Conservation (phyloP, 2,888 invertebrate species). For the Drosophila melanocephala region DNA sequence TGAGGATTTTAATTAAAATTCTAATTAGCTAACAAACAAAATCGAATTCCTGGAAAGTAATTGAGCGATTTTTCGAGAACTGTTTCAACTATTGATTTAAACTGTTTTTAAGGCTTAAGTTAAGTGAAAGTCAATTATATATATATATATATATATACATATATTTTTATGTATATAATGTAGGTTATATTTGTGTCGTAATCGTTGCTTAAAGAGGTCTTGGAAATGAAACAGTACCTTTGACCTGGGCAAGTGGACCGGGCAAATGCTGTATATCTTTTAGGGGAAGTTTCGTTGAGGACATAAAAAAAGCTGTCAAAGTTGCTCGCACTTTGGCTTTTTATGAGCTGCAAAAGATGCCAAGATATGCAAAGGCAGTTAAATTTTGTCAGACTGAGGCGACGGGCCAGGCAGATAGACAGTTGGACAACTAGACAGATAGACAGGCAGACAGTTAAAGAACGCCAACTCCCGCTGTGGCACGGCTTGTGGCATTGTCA, state of each 20-base stretch:
- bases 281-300: background rate
- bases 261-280: background rate
- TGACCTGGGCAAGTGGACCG: background rate
- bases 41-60: background rate
- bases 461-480: background rate
- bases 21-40: background rate
- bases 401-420: slow-evolving; percentile 6
- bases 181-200: background rate
- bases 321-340: slow-evolving; percentile 51
- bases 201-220: background rate
- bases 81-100: background rate
- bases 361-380: slow-evolving; percentile 40
- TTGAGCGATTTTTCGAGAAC: background rate
- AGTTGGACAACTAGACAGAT: slow-evolving; percentile 1
- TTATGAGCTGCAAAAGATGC: slow-evolving; percentile 49
- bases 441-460: slow-evolving; percentile 6
- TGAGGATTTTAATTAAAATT: background rate
- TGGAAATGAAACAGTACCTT: background rate
- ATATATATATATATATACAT: background rate
- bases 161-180: background rate
- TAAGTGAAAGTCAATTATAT: background rate
- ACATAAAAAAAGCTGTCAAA: slow-evolving; percentile 45
- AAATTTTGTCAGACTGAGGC: slow-evolving; percentile 30
- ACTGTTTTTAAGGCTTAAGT: background rate
- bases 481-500: slow-evolving; percentile 23